These are phyloP conservation scores for Stramonita haemastoma DNA, from an alignment of 2,888 invertebrate species.

Conservation along the genomic window DNA sequence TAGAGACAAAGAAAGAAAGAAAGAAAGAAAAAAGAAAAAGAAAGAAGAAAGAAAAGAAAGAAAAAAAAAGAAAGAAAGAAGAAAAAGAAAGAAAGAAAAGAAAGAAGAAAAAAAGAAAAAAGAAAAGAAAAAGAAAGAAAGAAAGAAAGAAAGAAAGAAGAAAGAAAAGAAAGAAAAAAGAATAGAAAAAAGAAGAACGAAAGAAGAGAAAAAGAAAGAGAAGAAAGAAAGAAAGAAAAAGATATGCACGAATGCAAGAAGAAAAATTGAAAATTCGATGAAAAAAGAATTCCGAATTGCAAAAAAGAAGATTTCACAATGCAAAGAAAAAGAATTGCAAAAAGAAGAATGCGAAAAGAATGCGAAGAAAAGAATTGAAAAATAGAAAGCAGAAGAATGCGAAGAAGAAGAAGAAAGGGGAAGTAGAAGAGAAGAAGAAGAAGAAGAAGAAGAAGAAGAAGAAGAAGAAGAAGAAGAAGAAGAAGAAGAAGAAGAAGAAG, in stretches of 20 bases:
- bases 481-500: not conserved
- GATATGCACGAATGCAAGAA: not conserved
- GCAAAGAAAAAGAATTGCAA: not conserved
- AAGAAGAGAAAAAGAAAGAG: not conserved
- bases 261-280: not conserved
- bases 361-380: not conserved
- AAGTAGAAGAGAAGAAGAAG: not conserved
- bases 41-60: not conserved
- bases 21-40: not conserved
- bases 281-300: not conserved
- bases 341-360: not conserved
- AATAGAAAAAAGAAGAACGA: not conserved
- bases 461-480: not conserved
- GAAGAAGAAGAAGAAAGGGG: no score
- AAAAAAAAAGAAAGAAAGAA: no score
- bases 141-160: conserved; percentile 21
- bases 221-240: conserved; percentile 15
- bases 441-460: not conserved
- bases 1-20: conserved; percentile 25
- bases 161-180: not conserved
- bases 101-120: not conserved
- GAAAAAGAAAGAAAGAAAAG: no score
- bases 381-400: no score
- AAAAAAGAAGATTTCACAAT: no score
- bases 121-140: conserved; percentile 24